Base-by-base conservation (phyloP, 2,888 invertebrate species). In the Diogma glabrata region DNA sequence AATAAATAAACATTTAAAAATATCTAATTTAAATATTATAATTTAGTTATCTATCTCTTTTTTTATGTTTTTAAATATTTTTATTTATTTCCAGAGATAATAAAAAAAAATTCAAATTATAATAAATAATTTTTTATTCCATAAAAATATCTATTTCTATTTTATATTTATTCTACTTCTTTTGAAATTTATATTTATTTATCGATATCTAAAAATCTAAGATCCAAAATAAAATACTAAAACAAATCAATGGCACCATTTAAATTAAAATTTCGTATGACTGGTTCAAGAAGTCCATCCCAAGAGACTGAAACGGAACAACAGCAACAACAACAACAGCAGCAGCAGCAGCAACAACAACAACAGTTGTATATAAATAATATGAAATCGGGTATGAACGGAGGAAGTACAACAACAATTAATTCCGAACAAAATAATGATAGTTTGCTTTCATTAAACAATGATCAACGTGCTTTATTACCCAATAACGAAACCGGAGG, bases 201-300 rank as follows among this genome's bases (percentile, higher is more conserved):
- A n/a, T n/a, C n/a, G n/a, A n/a, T n/a, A n/a, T n/a, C n/a, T n/a
- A n/a, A n/a, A n/a, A n/a, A n/a, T n/a, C n/a, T n/a, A n/a, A n/a
- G n/a, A n/a, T n/a, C n/a, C n/a, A n/a, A n/a, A n/a, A n/a, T n/a
- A n/a, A n/a, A n/a, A n/a, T n/a, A n/a, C n/a, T n/a, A n/a, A n/a
- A 43, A 43, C 43, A 23, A 20, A n/a, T 8, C 54, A 53, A 70
- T 70, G 70, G 70, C 70, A 30, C 70, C 70, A 20, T 70, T 70
- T 57, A 70, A 70, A 59, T 61, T 70, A 38, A 70, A 70, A 61
- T 70, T 70, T 60, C 69, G 70, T 51, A 69, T 69, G 69, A 67
- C 69, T 50, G 61, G 68, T 59, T 70, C 70, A 17, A 61, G 70
- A 33, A 69, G 69, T 57, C 66, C 70, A 49, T 70, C 70, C 30